Evolutionary conservation across 2,113 vertebrate species (phyloP), one percentile per base, ranked within the genome.

Genomic region (Odocoileus virginianus): DNA sequence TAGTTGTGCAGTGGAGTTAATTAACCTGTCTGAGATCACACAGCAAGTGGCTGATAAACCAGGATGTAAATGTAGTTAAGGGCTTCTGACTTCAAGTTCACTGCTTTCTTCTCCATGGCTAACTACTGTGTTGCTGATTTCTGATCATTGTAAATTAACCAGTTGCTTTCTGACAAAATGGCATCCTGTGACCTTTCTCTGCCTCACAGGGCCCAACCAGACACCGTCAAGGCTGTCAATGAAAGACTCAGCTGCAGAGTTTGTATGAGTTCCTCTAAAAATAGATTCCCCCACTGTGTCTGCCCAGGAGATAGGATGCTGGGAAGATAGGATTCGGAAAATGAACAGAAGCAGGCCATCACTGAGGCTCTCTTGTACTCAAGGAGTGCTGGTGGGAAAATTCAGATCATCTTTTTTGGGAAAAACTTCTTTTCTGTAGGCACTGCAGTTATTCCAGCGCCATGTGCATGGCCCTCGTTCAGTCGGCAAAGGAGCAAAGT

Each of bases 201-300:
- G 33, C 50, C 95, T 88, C 13, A 28, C 1, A 6, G 60, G 83
- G 33, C 50, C 47, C 52, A 92, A 47, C 27, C 45, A 52, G 89
- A 91, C n/a, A 52, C 43, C 21, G 8, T n/a, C 45, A 40, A 23
- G 60, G 27, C 76, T 82, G 15, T n/a, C 0, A 27, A 43, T 14
- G 17, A 83, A 82, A 95, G 17, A 2, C 57, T 55, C 52, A 40
- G 17, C 40, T n/a, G 14, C 19, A 88, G 52, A 92, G 36, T 33
- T 82, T 83, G 58, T 52, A 71, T 82, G 43, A 47, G n/a, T 82
- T 87, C 78, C 52, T 92, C 58, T 40, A 81, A 36, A 50, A 57
- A 50, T 47, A 43, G 6, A 14, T 60, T 60, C 25, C 27, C 52
- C n/a, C 33, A 45, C 33, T 5, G 10, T 15, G 21, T 81, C 25